These are phyloP conservation scores for Tetramorium bicarinatum DNA, from an alignment of 2,888 invertebrate genomes.

Conservation along the genomic window DNA sequence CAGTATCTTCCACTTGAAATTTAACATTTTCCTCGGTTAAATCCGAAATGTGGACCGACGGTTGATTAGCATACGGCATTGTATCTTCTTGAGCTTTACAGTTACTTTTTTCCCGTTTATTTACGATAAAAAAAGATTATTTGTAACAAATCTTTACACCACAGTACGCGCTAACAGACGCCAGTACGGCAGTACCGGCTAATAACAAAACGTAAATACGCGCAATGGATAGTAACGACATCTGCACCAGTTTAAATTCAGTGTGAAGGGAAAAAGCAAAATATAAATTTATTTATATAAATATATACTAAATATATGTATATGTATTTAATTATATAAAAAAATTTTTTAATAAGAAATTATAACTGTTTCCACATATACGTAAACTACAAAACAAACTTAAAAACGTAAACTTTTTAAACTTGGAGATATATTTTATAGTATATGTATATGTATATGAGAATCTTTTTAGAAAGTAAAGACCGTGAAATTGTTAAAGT, in stretches of 20 bases:
- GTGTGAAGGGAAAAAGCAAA: no score
- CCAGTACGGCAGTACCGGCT: no score
- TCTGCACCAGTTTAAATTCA: no score
- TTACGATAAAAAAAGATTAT: not conserved
- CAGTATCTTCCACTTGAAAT: constrained; percentile 98
- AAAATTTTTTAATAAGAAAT: not conserved
- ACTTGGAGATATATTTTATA: not conserved
- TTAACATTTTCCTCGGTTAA: constrained; percentile 98
- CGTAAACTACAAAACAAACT: constrained; percentile 5
- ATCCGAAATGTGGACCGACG: constrained; percentile 97
- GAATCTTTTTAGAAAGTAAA: not conserved
- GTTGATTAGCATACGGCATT: constrained; percentile 99
- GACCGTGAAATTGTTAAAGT: constrained; percentile 28
- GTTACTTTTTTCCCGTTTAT: not conserved
- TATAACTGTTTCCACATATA: not conserved
- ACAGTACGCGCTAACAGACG: no score
- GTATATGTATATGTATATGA: not conserved
- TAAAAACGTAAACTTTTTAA: not conserved
- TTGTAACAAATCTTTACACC: not conserved
- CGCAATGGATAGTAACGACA: no score
- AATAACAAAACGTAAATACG: no score
- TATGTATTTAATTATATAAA: not conserved
- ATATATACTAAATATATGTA: not conserved
- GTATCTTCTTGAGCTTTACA: constrained; percentile 73
- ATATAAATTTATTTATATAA: no score